phyloP scores from a whole-genome alignment of 2,888 invertebrate species.

The Drosophila aldrichi region DNA sequence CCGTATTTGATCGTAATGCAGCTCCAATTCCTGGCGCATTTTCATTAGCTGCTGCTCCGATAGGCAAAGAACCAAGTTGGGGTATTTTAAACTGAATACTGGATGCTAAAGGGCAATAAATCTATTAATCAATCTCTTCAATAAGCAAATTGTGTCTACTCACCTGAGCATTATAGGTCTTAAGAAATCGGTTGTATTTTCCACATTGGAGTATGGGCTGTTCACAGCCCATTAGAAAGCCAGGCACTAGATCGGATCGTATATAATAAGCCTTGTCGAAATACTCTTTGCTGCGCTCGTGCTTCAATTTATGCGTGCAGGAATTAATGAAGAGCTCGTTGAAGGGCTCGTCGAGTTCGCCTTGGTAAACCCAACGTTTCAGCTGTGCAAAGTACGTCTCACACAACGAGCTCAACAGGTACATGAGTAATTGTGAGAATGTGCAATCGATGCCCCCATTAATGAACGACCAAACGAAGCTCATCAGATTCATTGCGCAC shows the following conservation, averaged over 20 bases:
- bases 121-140: background rate
- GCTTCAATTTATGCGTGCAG: constrained; percentile 69
- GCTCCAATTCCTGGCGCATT: constrained; percentile 67
- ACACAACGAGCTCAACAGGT: constrained; percentile 82
- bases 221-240: constrained; percentile 88
- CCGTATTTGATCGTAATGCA: constrained; percentile 67
- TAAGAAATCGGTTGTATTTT: constrained; percentile 90
- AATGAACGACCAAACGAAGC: constrained; percentile 82
- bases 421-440: constrained; percentile 79
- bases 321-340: constrained; percentile 92
- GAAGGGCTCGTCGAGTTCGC: constrained; percentile 91
- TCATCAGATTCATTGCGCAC: constrained; percentile 65
- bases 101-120: constrained; percentile 71
- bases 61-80: constrained; percentile 82
- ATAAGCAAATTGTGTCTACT: constrained; percentile 63
- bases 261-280: constrained; percentile 84
- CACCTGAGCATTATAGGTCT: constrained; percentile 90
- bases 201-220: constrained; percentile 90
- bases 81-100: constrained; percentile 79
- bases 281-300: constrained; percentile 83
- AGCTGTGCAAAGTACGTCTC: constrained; percentile 86
- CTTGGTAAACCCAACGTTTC: constrained; percentile 94
- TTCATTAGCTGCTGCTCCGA: constrained; percentile 79
- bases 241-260: constrained; percentile 86
- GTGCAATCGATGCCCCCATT: constrained; percentile 78